Evolutionary conservation across 2,113 vertebrate species (phyloP).

Genomic region (Petroica traversi): DNA sequence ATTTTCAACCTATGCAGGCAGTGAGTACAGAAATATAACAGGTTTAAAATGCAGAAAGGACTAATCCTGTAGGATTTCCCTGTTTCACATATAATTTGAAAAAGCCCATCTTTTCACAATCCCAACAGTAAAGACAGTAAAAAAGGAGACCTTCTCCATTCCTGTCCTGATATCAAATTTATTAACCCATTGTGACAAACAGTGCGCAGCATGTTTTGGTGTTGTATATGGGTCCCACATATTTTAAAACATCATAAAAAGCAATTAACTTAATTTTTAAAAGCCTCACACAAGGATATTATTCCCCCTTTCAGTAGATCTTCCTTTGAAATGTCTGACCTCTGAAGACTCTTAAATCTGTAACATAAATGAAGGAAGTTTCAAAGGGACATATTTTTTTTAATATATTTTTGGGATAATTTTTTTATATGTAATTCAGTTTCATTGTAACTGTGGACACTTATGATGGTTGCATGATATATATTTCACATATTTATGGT

Average conservation of each 20-base stretch:
- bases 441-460: not conserved
- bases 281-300: not conserved
- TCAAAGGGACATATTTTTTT: too few species aligned
- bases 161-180: not conserved
- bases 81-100: not conserved
- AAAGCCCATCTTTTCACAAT: not conserved
- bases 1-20: not conserved
- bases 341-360: not conserved
- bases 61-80: not conserved
- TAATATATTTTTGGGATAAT: too few species aligned
- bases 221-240: too few species aligned
- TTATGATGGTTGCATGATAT: not conserved
- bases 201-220: not conserved
- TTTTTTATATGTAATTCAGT: conserved; percentile 7
- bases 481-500: not conserved
- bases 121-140: not conserved
- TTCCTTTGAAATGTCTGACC: not conserved
- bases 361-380: not conserved
- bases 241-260: not conserved
- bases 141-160: not conserved
- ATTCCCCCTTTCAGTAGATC: not conserved
- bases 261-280: not conserved
- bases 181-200: not conserved
- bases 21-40: not conserved
- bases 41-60: not conserved